Evolutionary conservation across 2,113 vertebrate genomes (phyloP), one percentile per base, ranked within the genome.

Genomic region (Gasterosteus aculeatus): DNA sequence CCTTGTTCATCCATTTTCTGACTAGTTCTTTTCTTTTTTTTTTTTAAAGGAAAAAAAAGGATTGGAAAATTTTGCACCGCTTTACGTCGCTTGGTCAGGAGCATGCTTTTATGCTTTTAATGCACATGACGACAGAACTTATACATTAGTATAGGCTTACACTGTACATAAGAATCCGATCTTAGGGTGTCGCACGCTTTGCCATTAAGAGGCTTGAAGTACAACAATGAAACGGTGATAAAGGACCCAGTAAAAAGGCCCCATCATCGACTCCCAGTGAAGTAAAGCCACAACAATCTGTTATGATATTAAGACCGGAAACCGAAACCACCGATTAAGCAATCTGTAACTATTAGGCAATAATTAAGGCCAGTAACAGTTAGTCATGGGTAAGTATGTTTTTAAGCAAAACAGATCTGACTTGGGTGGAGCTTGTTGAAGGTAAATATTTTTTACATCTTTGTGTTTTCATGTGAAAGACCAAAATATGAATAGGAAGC

Each of bases 1-100:
- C 82, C 86, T 76, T 77, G 86, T 59, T 82, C 38, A 79, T 80
- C 70, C 66, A 11, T 49, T 73, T 85, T n/a, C 12, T 4, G 39
- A 60, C 22, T 38, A 7, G 35, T 38, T 26, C 5, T 6, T 46
- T 10, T 5, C 6, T 26, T 12, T 6, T 46, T 10, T 5, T 57
- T 58, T 53, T 29, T 66, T 26, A 7, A 31, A 3, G 19, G 31
- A 18, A 31, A 49, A 16, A 16, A 15, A 39, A 69, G 74, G 73
- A 77, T 75, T 81, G 53, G 44, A 59, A 53, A 80, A 81, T 72
- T 31, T 53, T 74, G 14, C 4, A 33, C 7, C 44, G 26, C 18
- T 46, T 69, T 12, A 9, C 18, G 44, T 57, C 29, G 14, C 44
- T 19, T 33, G 31, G n/a, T 39, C 26, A 29, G 9, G 26, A 26